Evolutionary conservation across 2,113 vertebrate genomes (phyloP).

Genomic region (Toxotes chatareus): DNA sequence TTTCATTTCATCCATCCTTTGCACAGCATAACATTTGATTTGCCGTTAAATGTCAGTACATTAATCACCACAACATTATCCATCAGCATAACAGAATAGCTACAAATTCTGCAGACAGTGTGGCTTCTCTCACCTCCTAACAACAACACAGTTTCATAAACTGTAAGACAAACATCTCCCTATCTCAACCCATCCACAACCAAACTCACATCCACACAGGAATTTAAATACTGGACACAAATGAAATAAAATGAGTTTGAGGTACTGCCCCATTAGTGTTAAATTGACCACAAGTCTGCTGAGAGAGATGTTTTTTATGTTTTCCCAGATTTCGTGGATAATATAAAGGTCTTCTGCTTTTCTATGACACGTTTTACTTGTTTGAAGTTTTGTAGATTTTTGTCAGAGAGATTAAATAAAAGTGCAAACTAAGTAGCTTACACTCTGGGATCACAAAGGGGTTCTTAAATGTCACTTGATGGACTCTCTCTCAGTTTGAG

Average conservation of each 20-base stretch:
- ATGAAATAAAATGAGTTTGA: no score
- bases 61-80: background rate
- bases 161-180: no score
- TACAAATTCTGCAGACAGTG: background rate
- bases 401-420: background rate
- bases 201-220: no score
- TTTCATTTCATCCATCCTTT: background rate
- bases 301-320: background rate
- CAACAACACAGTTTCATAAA: background rate
- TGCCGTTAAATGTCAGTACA: constrained; percentile 1
- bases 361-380: background rate
- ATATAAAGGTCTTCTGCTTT: background rate
- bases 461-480: background rate
- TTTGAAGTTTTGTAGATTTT: background rate
- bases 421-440: background rate
- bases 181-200: no score
- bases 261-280: background rate
- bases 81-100: background rate
- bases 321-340: background rate
- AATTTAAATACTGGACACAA: no score
- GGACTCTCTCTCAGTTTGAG: background rate
- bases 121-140: background rate
- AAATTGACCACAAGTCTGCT: background rate
- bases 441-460: background rate
- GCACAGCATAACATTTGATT: background rate